Evolutionary conservation across 2,797 vertebrate genomes (phyloP), one percentile per base, ranked within the genome.

Genomic region (Onychomys leucogaster): DNA sequence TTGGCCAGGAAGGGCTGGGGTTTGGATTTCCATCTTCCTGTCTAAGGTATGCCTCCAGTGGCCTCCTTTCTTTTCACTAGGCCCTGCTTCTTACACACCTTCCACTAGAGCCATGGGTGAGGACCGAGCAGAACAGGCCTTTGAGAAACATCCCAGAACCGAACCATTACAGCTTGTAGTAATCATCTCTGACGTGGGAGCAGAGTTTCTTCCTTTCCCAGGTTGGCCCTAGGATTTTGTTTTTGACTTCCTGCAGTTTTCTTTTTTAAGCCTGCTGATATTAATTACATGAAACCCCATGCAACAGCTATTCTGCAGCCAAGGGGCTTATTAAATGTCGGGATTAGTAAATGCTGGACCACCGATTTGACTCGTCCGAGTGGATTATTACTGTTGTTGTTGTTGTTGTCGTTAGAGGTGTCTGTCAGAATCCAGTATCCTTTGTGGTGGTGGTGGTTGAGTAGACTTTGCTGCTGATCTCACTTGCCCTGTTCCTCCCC

Each of bases 261-360:
- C 49, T 52, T 87, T 76, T 92, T n/a, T 65, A 77, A 93, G 12
- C 95, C 90, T 96, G 97, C 82, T 92, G 96, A 96, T 87, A 84
- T 95, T 95, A 85, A 94, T 97, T 94, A 97, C 91, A 37, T 95
- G 93, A 95, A 73, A 69, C 69, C 55, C 73, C 77, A 73, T 73
- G 88, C 21, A 61, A 23, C 59, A 41, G 7, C 80, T 87, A 46
- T 71, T 92, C 61, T 86, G 41, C 91, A 90, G 63, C 23, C 41
- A 2, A 43, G n/a, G n/a, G 32, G 57, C 37, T 95, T 92, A 89
- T 84, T 84, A 87, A 37, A 67, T 95, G 92, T 82, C 55, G 34
- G 52, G 34, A 69, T 43, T 27, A 37, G 52, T 86, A 86, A 69
- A 27, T 59, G 92, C 59, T 49, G 23, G 77, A 43, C 69, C 43